Evolutionary conservation across 1,140 invertebrate species (phyloP).

Genomic region (Pseudomyrmex pallidus): DNA sequence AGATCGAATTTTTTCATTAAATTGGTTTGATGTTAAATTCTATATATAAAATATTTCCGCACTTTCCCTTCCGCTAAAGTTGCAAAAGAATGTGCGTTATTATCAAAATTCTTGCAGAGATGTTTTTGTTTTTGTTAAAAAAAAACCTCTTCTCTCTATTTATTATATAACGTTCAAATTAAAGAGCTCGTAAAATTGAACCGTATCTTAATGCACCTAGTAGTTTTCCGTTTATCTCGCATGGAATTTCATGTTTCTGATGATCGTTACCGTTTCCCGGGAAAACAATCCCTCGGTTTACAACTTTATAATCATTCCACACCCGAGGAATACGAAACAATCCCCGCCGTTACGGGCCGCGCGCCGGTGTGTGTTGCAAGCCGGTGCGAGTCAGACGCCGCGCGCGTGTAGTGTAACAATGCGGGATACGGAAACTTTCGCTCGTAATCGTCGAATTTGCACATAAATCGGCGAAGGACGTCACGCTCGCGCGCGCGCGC

Average conservation of each 20-base stretch:
- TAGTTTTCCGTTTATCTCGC: not conserved
- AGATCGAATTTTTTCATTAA: not conserved
- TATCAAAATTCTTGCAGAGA: no score
- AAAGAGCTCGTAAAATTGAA: not conserved
- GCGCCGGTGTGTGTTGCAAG: not conserved
- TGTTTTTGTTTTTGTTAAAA: no score
- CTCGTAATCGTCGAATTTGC: conserved; percentile 58
- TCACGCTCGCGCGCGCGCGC: conserved; percentile 29
- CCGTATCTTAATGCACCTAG: not conserved
- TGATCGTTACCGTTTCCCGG: conserved; percentile 17
- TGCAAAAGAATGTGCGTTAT: no score
- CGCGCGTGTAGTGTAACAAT: conserved; percentile 48
- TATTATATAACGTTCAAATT: conserved; percentile 5
- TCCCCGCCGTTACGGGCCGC: conserved; percentile 33
- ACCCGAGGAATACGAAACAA: conserved; percentile 27
- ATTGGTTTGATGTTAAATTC: no score
- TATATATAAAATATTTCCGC: no score
- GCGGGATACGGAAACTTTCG: conserved; percentile 56
- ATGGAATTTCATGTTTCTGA: conserved; percentile 26
- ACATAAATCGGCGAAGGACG: conserved; percentile 53
- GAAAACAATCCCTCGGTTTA: conserved; percentile 42
- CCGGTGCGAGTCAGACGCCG: conserved; percentile 27
- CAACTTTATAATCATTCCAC: conserved; percentile 52
- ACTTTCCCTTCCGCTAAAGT: no score
- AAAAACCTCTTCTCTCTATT: no score